phyloP scores from a whole-genome alignment of 2,888 invertebrate genomes.

The Trisateles emortualis region DNA sequence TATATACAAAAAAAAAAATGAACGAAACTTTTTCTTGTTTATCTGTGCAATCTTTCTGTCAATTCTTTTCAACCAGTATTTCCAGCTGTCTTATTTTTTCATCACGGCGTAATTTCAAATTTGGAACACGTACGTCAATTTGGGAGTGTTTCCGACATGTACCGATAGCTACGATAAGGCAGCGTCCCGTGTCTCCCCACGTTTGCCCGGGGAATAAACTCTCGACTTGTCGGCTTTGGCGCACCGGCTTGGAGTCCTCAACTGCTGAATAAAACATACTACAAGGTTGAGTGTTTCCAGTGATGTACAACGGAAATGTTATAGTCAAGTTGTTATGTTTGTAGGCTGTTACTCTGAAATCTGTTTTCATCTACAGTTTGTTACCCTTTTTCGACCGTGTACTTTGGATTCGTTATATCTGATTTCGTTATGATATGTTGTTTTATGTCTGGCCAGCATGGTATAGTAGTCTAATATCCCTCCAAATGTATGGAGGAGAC shows the following conservation, averaged over 20 bases:
- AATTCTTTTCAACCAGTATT: slow-evolving; percentile 5
- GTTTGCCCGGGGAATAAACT: slow-evolving; percentile 35
- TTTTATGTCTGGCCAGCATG: no score
- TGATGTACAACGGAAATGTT: slow-evolving; percentile 31
- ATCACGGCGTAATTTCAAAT: slow-evolving; percentile 30
- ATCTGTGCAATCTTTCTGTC: neutral
- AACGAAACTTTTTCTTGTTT: neutral
- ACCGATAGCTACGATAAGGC: slow-evolving; percentile 35
- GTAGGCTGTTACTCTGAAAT: slow-evolving; percentile 31
- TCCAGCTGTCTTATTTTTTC: slow-evolving; percentile 12
- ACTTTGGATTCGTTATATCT: neutral
- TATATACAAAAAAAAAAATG: no score
- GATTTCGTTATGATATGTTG: neutral
- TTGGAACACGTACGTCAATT: slow-evolving; percentile 35
- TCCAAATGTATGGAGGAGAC: no score
- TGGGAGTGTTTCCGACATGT: slow-evolving; percentile 29
- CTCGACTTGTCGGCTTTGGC: slow-evolving; percentile 42
- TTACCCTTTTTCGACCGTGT: neutral
- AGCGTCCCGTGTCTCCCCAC: slow-evolving; percentile 21
- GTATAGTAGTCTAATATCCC: no score
- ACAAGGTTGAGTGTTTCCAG: slow-evolving; percentile 39
- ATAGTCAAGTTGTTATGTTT: slow-evolving; percentile 35
- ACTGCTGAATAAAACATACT: slow-evolving; percentile 51
- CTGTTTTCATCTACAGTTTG: slow-evolving; percentile 19
- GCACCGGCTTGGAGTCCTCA: slow-evolving; percentile 20